Conservation (phyloP, 2,797 vertebrate species). For the Thunnus albacares region DNA sequence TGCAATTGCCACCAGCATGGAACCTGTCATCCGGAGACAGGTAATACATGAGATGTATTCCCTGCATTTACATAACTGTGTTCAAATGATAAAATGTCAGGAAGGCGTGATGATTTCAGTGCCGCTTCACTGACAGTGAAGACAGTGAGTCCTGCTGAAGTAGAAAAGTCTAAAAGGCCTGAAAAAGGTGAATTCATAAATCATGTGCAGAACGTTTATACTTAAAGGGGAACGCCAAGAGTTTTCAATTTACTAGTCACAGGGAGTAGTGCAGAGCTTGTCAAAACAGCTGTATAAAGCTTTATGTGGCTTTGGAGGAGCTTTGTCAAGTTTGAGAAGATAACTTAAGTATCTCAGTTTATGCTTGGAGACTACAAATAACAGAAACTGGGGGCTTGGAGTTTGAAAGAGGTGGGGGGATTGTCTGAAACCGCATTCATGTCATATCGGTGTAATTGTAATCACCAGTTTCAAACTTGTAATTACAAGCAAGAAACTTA, state of each 20-base stretch:
- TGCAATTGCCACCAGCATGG: slow-evolving; percentile 94
- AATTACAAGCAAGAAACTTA: too few species aligned
- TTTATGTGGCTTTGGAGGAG: slow-evolving; percentile 5
- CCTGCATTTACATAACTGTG: background rate
- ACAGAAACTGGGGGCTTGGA: background rate
- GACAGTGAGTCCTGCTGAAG: slow-evolving; percentile 20
- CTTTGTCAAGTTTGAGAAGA: slow-evolving; percentile 23
- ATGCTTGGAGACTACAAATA: slow-evolving; percentile 12
- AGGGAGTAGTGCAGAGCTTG: background rate
- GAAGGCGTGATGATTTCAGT: slow-evolving; percentile 16
- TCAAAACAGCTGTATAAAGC: slow-evolving; percentile 32
- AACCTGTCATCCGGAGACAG: slow-evolving; percentile 90
- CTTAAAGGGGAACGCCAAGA: slow-evolving; percentile 31
- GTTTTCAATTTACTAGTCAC: slow-evolving; percentile 37
- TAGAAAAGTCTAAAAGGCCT: background rate
- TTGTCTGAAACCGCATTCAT: background rate
- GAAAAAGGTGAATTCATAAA: slow-evolving; percentile 38
- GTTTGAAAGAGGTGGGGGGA: background rate
- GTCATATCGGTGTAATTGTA: background rate
- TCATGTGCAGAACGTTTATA: slow-evolving; percentile 26
- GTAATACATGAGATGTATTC: slow-evolving; percentile 71
- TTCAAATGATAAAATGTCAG: slow-evolving; percentile 41
- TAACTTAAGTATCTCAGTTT: slow-evolving; percentile 10
- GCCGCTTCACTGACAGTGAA: slow-evolving; percentile 23
- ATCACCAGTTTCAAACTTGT: too few species aligned